Evolutionary conservation across 2,888 invertebrate species (phyloP).

Genomic region (Helobdella robusta): DNA sequence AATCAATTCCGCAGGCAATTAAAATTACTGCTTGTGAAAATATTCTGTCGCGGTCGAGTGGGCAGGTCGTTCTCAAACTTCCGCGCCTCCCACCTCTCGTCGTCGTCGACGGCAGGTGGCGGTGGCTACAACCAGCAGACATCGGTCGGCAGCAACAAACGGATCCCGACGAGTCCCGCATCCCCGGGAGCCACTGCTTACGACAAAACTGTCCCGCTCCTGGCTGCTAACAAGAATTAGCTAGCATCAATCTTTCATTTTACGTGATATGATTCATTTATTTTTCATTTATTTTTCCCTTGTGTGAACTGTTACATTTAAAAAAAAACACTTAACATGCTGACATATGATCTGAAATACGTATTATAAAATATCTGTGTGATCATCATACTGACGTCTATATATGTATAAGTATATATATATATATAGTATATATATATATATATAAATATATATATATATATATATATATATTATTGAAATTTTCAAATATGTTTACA

Average conservation of each 20-base stretch:
- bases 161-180: not conserved
- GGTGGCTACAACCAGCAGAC: not conserved
- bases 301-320: not conserved
- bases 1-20: constrained; percentile 45
- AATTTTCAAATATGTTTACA: not conserved
- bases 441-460: constrained; percentile 1
- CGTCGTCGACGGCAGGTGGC: not conserved
- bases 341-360: too few species aligned
- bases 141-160: not conserved
- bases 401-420: not conserved
- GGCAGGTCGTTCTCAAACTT: not conserved
- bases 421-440: not conserved
- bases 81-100: not conserved
- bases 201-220: constrained; percentile 9
- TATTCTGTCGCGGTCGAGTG: constrained; percentile 16
- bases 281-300: not conserved
- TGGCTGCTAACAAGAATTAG: too few species aligned
- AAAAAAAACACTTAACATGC: too few species aligned
- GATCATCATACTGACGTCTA: not conserved
- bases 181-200: not conserved
- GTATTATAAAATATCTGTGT: too few species aligned
- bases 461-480: not conserved
- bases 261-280: too few species aligned
- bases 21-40: constrained; percentile 18
- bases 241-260: too few species aligned